Conservation (phyloP, 2,888 invertebrate genomes). For the Malacosoma neustria region DNA sequence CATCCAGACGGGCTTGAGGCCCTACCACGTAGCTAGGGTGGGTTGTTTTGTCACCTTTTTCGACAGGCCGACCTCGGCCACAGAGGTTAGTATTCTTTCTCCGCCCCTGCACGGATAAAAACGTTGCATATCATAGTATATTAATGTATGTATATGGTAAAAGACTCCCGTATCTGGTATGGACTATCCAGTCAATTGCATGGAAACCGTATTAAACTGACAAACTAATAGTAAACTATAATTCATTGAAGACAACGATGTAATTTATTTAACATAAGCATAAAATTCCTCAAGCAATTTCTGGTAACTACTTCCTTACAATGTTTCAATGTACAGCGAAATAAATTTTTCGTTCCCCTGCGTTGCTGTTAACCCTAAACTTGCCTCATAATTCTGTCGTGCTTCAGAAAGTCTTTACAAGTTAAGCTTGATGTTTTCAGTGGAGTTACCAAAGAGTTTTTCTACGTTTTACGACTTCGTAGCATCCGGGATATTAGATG, state of each 20-base stretch:
- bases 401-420: slow-evolving; percentile 47
- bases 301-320: not conserved
- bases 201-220: too few relatives aligned
- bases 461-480: slow-evolving; percentile 34
- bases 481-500: slow-evolving; percentile 9
- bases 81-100: not conserved
- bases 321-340: slow-evolving; percentile 5
- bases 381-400: slow-evolving; percentile 52
- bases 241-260: too few relatives aligned
- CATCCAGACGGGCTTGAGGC: not conserved
- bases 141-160: too few relatives aligned
- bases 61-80: not conserved
- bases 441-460: slow-evolving; percentile 36
- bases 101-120: too few relatives aligned
- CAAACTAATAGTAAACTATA: too few relatives aligned
- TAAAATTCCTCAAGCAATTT: not conserved
- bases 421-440: slow-evolving; percentile 45
- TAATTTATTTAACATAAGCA: not conserved
- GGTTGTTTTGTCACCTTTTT: not conserved
- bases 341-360: slow-evolving; percentile 32
- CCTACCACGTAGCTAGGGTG: not conserved
- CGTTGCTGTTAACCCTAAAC: slow-evolving; percentile 33
- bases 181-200: too few relatives aligned
- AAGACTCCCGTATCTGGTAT: too few relatives aligned
- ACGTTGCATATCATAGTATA: too few relatives aligned